phyloP scores from a whole-genome alignment of 1,140 invertebrate genomes.

The Coptotermes formosanus region DNA sequence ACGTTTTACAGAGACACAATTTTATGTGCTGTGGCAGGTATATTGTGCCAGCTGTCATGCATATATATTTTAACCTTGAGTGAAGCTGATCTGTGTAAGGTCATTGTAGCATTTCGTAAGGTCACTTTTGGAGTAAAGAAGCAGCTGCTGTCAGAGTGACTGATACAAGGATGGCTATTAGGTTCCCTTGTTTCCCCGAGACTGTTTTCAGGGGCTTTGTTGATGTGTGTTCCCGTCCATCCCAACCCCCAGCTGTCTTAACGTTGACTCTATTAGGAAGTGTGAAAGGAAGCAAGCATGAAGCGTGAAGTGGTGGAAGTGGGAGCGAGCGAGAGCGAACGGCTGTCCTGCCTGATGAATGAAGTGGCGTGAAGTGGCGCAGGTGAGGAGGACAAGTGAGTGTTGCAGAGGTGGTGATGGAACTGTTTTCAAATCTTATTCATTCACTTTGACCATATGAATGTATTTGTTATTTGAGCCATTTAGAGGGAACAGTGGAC shows the following conservation, averaged over 20 bases:
- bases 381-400: background rate
- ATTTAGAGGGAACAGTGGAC: too few relatives aligned
- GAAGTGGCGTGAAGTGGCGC: constrained; percentile 2
- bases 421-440: background rate
- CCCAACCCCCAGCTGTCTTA: constrained; percentile 11
- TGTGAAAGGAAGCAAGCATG: constrained; percentile 15
- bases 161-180: background rate
- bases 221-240: constrained; percentile 13
- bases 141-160: background rate
- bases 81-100: background rate
- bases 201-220: constrained; percentile 17
- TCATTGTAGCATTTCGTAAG: background rate
- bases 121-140: background rate
- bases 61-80: background rate
- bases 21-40: background rate
- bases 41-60: background rate
- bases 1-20: background rate
- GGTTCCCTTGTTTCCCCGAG: background rate
- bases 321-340: constrained; percentile 14
- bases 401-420: constrained; percentile 8
- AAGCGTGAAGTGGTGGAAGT: constrained; percentile 17
- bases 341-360: constrained; percentile 12
- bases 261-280: constrained; percentile 15
- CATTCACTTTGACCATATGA: too few relatives aligned
- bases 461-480: too few relatives aligned